Evolutionary conservation across 35 echinoderm and acorn worm genomes (phyloP).

Genomic region (Anneissia japonica): DNA sequence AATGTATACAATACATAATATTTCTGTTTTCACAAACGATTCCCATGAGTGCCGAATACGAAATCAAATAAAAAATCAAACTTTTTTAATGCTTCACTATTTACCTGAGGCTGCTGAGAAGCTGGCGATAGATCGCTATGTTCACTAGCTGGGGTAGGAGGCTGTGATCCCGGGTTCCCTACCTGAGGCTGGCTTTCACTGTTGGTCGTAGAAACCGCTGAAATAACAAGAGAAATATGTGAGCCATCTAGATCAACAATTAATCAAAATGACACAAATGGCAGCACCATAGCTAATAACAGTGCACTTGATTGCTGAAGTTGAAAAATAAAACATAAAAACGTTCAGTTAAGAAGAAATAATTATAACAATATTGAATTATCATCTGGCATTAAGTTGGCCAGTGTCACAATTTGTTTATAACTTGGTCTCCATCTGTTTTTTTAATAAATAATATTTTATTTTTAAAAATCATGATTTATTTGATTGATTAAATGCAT

Average conservation of each 20-base stretch:
- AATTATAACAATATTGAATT: not conserved
- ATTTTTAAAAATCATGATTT: too few species aligned
- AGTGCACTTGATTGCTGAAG: not conserved
- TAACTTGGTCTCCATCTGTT: too few species aligned
- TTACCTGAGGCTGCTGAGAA: conserved; percentile 28
- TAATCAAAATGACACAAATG: not conserved
- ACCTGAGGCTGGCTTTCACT: conserved; percentile 9
- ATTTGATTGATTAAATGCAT: too few species aligned
- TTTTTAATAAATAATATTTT: too few species aligned
- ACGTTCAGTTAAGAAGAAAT: not conserved
- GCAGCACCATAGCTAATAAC: not conserved
- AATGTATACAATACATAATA: too few species aligned
- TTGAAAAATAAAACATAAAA: not conserved
- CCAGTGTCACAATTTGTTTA: too few species aligned
- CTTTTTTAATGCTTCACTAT: not conserved
- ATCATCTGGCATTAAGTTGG: too few species aligned
- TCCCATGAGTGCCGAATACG: too few species aligned
- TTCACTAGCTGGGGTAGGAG: conserved; percentile 30
- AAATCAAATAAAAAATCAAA: too few species aligned
- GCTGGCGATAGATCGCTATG: not conserved
- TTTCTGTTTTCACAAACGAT: too few species aligned
- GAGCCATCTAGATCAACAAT: not conserved
- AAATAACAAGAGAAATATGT: not conserved
- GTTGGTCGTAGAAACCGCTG: not conserved
- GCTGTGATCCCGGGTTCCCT: conserved; percentile 25